Percentiles rank a stretch among this genome's conserved stretches.
These are phyloP conservation scores for Andrena hattorfiana DNA, from an alignment of 2,888 invertebrate genomes.

Conservation along the genomic window DNA sequence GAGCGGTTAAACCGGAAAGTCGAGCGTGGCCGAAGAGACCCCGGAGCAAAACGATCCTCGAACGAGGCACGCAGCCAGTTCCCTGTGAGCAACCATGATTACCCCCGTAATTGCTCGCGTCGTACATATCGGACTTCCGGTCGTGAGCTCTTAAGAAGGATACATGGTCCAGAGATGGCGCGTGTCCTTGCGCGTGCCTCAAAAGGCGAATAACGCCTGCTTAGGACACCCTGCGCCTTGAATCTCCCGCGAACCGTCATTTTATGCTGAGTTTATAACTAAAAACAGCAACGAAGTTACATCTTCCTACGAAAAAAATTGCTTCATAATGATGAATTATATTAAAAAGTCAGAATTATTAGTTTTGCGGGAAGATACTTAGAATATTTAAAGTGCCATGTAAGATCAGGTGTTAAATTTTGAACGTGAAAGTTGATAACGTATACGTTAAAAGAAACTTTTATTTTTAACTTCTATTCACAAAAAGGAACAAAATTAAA, in stretches of 20 bases:
- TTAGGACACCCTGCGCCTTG: neutral
- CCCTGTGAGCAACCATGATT: constrained; percentile 61
- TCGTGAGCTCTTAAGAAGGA: constrained; percentile 44
- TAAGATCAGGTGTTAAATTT: too few relatives aligned
- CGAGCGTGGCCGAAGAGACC: constrained; percentile 71
- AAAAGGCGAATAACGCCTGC: constrained; percentile 11
- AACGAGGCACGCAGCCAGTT: constrained; percentile 57
- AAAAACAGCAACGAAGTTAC: neutral
- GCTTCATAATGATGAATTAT: too few relatives aligned
- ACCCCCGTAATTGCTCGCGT: constrained; percentile 65
- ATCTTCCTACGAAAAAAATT: neutral
- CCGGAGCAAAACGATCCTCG: constrained; percentile 65
- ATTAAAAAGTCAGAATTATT: too few relatives aligned
- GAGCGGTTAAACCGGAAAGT: constrained; percentile 79
- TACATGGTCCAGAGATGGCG: constrained; percentile 50
- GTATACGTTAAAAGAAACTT: too few relatives aligned
- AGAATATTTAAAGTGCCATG: too few relatives aligned
- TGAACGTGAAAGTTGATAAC: too few relatives aligned
- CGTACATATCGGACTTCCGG: constrained; percentile 65
- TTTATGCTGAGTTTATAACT: neutral
- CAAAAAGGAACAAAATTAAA: too few relatives aligned
- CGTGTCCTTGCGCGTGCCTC: constrained; percentile 43
- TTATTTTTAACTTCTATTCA: too few relatives aligned
- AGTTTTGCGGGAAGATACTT: too few relatives aligned
- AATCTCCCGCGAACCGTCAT: neutral